Percentiles rank a stretch among this genome's conserved stretches.
phyloP scores from a whole-genome alignment of 2,113 vertebrate species.

The Anguilla rostrata region DNA sequence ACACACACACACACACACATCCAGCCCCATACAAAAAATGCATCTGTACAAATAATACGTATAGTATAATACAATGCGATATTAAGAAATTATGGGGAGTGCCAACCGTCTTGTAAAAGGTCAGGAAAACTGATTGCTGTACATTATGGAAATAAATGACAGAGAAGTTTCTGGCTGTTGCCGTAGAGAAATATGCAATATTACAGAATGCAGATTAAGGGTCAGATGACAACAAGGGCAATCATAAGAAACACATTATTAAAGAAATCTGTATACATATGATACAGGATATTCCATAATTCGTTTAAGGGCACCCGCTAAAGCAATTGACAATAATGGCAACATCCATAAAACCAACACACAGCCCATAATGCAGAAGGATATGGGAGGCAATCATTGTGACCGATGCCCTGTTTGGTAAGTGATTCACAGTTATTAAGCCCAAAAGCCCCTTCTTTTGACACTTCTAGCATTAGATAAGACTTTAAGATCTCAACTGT shows the following conservation, averaged over 20 bases:
- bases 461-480: neutral
- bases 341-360: neutral
- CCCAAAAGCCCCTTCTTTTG: neutral
- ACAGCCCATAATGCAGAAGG: neutral
- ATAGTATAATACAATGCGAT: neutral
- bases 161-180: neutral
- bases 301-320: constrained; percentile 1
- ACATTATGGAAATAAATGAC: neutral
- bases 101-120: neutral
- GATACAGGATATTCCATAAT: neutral
- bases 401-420: neutral
- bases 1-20: neutral
- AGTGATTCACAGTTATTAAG: constrained; percentile 9
- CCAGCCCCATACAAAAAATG: neutral
- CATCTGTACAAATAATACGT: neutral
- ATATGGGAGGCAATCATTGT: constrained; percentile 10
- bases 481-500: neutral
- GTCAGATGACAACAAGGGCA: neutral
- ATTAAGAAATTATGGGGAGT: neutral
- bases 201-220: neutral
- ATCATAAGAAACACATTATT: neutral
- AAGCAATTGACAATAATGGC: neutral
- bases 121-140: neutral
- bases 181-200: neutral
- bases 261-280: constrained; percentile 1